Evolutionary conservation across 2,797 vertebrate species (phyloP).

Genomic region (Oryzias dopingdopingensis): DNA sequence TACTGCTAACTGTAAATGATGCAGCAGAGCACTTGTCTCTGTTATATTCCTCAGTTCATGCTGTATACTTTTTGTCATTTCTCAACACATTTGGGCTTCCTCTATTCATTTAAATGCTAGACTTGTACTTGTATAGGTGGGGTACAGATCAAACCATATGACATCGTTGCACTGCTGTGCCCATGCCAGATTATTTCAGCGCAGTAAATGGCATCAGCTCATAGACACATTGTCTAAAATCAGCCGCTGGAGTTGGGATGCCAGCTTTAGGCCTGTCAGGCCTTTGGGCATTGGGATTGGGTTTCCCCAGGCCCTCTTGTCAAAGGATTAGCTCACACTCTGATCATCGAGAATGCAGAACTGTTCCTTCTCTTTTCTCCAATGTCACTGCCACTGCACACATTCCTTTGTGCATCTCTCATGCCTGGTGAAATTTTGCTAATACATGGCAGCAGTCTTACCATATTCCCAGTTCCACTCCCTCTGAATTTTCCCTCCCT

Average conservation of each 20-base stretch:
- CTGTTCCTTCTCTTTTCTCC: constrained; percentile 59
- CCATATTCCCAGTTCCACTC: constrained; percentile 39
- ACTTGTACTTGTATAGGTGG: constrained; percentile 38
- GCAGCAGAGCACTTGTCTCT: constrained; percentile 16
- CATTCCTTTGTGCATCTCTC: constrained; percentile 72
- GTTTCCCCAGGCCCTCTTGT: constrained; percentile 73
- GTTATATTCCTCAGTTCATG: constrained; percentile 5
- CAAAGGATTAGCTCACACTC: constrained; percentile 75
- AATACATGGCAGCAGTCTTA: constrained; percentile 61
- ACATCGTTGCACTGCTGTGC: constrained; percentile 44
- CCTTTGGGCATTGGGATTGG: constrained; percentile 68
- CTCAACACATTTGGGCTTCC: constrained; percentile 21
- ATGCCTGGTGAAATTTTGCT: constrained; percentile 64
- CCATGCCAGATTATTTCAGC: constrained; percentile 48
- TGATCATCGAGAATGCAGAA: constrained; percentile 68
- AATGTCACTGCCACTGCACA: constrained; percentile 35
- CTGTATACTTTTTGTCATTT: too few relatives aligned
- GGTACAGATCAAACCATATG: constrained; percentile 25
- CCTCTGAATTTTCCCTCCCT: constrained; percentile 35
- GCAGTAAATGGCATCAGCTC: constrained; percentile 56
- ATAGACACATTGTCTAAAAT: constrained; percentile 63
- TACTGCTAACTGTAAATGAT: constrained; percentile 20
- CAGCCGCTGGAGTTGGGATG: constrained; percentile 63
- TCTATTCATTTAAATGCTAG: constrained; percentile 42
- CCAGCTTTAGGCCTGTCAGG: constrained; percentile 70